Base-by-base conservation (phyloP, 1,140 invertebrate species). In the Solenopsis invicta region DNA sequence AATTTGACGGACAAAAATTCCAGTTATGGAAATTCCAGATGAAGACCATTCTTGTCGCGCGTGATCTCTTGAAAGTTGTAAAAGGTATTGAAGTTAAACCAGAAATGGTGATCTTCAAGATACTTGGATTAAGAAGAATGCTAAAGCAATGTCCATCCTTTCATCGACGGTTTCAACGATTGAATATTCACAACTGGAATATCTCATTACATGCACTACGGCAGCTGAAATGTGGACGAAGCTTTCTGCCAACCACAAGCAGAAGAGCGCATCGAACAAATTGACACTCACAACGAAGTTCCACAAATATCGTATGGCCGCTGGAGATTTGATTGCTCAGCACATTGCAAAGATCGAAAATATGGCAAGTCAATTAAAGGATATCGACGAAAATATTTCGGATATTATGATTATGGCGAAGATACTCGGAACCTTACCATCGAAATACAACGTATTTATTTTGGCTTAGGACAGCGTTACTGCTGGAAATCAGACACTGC, bases 381-480 rank as follows among this genome's bases (percentile, higher is more conserved):
- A 29, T 8, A 62, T 62, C 8, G 54, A 59, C 8, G 54, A 56
- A 8, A 56, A 21, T 13, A n/a, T 62, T 4, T 62, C 12, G 12
- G 61, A 62, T 12, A 34, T 62, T 5, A 62, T 62, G 61, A 62
- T 62, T 5, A 62, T 62, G 61, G 61, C 61, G 3, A 62, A 62
- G 6, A 62, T 62, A 1, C 61, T 62, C 2, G 61, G 61, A 0
- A 34, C 61, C 13, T 34, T 4, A 4, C 61, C 24, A 18, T 2
- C 12, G 12, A 62, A 62, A 16, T 62, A 62, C 9, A 62, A 62
- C 29, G 29, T 13, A 2, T 62, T 62, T 0, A 34, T 62, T 13
- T 62, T 24, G 12, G 24, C 61, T 0, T 62, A 24, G 61, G 61
- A 62, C 61, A 62, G 61, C 61, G 61, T 62, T 2, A 18, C 12